Conservation (phyloP, 2,888 invertebrate genomes). For the Lathronympha strigana region DNA sequence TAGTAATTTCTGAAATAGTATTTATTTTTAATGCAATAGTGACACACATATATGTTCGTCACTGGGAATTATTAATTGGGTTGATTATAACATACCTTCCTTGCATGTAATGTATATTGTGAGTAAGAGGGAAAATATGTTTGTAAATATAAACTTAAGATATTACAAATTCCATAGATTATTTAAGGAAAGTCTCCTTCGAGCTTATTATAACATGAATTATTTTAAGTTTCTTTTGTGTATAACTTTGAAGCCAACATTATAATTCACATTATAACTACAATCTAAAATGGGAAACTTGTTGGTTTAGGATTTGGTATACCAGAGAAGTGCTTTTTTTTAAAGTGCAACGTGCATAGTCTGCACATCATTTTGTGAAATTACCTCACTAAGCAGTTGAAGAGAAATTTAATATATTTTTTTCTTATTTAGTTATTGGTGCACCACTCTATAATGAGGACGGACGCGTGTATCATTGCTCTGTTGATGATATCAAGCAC, state of each 20-base stretch:
- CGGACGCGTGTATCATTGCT: conserved; percentile 57
- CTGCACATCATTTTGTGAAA: too few species aligned
- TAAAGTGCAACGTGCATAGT: too few species aligned
- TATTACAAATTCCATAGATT: background rate
- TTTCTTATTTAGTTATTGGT: conserved; percentile 57
- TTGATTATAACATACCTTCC: background rate
- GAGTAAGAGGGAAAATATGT: conserved; percentile 13
- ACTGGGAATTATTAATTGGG: background rate
- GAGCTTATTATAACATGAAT: background rate
- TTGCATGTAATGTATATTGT: too few species aligned
- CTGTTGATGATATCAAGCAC: conserved; percentile 45
- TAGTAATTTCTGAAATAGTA: too few species aligned
- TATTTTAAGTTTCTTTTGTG: too few species aligned
- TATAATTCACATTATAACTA: too few species aligned
- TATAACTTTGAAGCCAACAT: too few species aligned
- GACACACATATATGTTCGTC: background rate
- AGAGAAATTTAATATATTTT: background rate
- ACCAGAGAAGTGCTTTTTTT: too few species aligned
- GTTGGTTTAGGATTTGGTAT: too few species aligned
- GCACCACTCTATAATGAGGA: conserved; percentile 54
- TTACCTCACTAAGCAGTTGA: too few species aligned
- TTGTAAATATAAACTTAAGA: background rate
- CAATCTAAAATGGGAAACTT: too few species aligned
- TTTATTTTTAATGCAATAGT: too few species aligned
- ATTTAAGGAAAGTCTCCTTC: background rate